Base-by-base conservation (phyloP, 2,888 invertebrate species). In the Nomada ferruginata region DNA sequence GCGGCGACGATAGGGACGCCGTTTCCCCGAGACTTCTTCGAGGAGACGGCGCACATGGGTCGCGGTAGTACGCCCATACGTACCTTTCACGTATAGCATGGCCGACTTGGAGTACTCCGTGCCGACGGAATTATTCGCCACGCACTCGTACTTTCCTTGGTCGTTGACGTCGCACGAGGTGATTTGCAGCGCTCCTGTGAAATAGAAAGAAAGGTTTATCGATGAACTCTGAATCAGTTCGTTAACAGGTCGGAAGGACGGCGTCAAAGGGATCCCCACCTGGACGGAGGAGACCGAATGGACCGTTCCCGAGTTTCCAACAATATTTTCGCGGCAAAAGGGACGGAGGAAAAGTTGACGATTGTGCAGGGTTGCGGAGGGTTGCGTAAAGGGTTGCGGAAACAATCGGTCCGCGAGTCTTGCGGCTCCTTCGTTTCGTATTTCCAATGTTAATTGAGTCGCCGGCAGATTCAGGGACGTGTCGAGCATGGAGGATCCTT, bases 131-230 rank as follows among this genome's bases (percentile, higher is more conserved):
- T 99, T 99, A 93, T 98, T 98, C 0, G 98, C 98, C 61, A 98
- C 97, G 94, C 99, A 99, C 94, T 99, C 99, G 94, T 98, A 99
- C 94, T 98, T 98, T 71, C 98, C 99, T 93, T 98, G 97, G 94
- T 99, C 99, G 89, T 97, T 97, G 92, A 97, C 97, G 90, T 97
- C 97, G 89, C 98, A 98, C 93, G 97, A 97, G 89, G 96, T 96
- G 90, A 99, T 98, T 95, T 98, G 98, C 87, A 99, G 95, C 70
- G 97, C 96, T 91, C 98, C 98, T 98, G 95, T 47, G 86, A 89
- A 59, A 29, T 5, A 59, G 77, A 76, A 10, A 50, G 44, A 47
- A 53, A 13, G 10, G 26, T 57, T 26, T 13, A 55, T 2, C 9
- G 55, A 18, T 9, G 20, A 36, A 63, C 29, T 18, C 64, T 57